A percentile compares a stretch with the other conserved stretches of the same genome.
Conservation (phyloP, 2,888 invertebrate genomes). For the Eilema depressum region DNA sequence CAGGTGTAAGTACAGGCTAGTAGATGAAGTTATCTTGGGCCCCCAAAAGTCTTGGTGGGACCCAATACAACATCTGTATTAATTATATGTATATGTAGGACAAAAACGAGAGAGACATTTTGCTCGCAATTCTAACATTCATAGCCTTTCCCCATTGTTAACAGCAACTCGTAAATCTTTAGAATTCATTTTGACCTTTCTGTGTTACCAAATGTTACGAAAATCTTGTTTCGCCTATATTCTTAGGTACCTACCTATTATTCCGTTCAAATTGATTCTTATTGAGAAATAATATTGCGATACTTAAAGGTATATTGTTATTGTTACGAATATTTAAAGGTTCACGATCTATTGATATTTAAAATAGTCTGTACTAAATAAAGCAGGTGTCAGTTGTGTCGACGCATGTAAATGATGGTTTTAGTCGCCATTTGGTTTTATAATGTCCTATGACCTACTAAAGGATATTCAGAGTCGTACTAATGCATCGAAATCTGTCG, state of each 20-base stretch:
- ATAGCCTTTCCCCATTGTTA: slow-evolving; percentile 48
- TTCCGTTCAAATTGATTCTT: slow-evolving; percentile 57
- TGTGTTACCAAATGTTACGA: slow-evolving; percentile 68
- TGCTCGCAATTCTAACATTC: slow-evolving; percentile 27
- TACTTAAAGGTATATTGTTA: slow-evolving; percentile 18
- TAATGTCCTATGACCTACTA: slow-evolving; percentile 16
- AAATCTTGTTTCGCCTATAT: slow-evolving; percentile 63
- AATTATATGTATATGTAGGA: background rate
- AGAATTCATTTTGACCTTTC: slow-evolving; percentile 73
- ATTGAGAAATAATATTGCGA: slow-evolving; percentile 50
- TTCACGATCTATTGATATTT: slow-evolving; percentile 26
- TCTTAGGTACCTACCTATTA: slow-evolving; percentile 57
- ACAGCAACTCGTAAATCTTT: slow-evolving; percentile 30
- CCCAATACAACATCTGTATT: too few relatives aligned
- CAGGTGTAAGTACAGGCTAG: too few relatives aligned
- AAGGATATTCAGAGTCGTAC: slow-evolving; percentile 10
- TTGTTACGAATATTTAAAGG: slow-evolving; percentile 21
- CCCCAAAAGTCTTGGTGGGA: too few relatives aligned
- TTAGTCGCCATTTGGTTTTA: slow-evolving; percentile 17
- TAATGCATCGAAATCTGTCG: slow-evolving; percentile 7
- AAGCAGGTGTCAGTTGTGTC: slow-evolving; percentile 25
- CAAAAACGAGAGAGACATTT: slow-evolving; percentile 20
- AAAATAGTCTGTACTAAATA: slow-evolving; percentile 25
- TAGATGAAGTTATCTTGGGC: too few relatives aligned
- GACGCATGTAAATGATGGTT: slow-evolving; percentile 19